These are phyloP conservation scores for Timema cristinae DNA, from an alignment of 2,888 invertebrate genomes.

Conservation along the genomic window DNA sequence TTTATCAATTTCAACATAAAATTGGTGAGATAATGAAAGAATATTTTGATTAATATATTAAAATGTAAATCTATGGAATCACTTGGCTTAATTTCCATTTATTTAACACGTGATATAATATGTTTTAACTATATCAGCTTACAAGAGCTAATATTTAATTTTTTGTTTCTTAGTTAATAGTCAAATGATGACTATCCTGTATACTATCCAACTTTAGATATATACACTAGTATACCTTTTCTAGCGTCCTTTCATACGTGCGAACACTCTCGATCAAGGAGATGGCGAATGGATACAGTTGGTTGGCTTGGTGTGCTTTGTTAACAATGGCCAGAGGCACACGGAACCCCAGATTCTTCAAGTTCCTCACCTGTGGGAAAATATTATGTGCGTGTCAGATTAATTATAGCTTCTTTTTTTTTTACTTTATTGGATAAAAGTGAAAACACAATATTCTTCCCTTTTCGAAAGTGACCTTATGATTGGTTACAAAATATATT, in stretches of 20 bases:
- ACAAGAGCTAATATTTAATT: too few relatives aligned
- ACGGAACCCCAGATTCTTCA: conserved; percentile 93
- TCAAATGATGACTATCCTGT: too few relatives aligned
- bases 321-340: conserved; percentile 97
- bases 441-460: neutral
- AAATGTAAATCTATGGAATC: too few relatives aligned
- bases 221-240: conserved; percentile 66
- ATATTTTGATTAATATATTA: too few relatives aligned
- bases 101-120: too few relatives aligned
- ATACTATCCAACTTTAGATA: neutral
- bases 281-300: conserved; percentile 97
- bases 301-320: conserved; percentile 98
- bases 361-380: conserved; percentile 65
- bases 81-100: too few relatives aligned
- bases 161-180: too few relatives aligned
- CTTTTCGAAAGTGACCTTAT: neutral
- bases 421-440: neutral
- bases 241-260: conserved; percentile 94
- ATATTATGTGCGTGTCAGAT: too few relatives aligned
- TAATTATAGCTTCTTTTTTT: too few relatives aligned
- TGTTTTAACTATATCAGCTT: too few relatives aligned
- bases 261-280: conserved; percentile 96
- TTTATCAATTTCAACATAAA: too few relatives aligned
- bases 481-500: neutral
- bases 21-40: too few relatives aligned